Evolutionary conservation across 2,888 invertebrate species (phyloP).

Genomic region (Aproaerema taeniolella): DNA sequence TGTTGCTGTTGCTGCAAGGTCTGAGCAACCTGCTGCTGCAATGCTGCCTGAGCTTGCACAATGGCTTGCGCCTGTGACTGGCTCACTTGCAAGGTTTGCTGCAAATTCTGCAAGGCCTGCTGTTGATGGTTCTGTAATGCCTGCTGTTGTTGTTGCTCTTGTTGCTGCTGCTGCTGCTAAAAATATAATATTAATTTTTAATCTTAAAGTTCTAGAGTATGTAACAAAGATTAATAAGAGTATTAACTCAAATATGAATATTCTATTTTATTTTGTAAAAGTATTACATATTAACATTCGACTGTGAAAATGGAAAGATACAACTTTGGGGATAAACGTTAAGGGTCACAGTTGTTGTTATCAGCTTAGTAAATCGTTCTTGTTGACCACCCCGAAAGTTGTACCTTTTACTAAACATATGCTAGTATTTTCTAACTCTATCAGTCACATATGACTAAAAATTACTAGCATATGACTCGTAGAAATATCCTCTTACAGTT

Average conservation of each 20-base stretch:
- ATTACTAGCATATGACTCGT: no score
- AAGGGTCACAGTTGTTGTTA: no score
- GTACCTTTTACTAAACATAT: no score
- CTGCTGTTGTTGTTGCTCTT: constrained; percentile 42
- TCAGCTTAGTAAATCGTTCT: no score
- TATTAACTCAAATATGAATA: no score
- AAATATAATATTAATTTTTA: not conserved
- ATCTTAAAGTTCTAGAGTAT: not conserved
- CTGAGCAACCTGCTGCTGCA: constrained; percentile 68
- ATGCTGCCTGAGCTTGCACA: constrained; percentile 61
- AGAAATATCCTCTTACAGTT: no score
- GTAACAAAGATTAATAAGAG: no score
- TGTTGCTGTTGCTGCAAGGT: constrained; percentile 67
- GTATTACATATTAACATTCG: not conserved
- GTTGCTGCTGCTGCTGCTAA: constrained; percentile 36
- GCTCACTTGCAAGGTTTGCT: constrained; percentile 61
- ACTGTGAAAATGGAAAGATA: no score
- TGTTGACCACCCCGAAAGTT: no score
- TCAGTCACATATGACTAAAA: no score
- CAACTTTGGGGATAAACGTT: no score
- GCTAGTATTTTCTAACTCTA: no score
- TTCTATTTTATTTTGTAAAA: not conserved
- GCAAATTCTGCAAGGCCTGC: constrained; percentile 50
- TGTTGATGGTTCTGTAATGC: constrained; percentile 36
- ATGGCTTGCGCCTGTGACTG: constrained; percentile 67